A percentile compares a stretch with the other conserved stretches of the same genome.
Conservation (phyloP, 2,113 vertebrate genomes). For the Oreocharis arfaki region DNA sequence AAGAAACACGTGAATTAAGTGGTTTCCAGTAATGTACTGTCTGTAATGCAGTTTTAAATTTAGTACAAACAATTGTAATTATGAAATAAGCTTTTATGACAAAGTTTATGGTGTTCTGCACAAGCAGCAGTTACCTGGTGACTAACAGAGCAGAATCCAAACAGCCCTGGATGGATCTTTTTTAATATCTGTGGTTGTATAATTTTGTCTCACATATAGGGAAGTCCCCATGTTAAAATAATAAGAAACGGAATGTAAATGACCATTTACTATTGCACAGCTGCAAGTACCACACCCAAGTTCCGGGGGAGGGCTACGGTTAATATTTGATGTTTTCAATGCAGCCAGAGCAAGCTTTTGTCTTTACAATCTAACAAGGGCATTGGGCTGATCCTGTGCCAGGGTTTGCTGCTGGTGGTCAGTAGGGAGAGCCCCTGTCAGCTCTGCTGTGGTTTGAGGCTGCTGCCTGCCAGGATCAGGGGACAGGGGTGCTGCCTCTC, state of each 20-base stretch:
- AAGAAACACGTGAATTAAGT: background rate
- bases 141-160: background rate
- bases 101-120: background rate
- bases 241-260: background rate
- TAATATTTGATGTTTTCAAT: background rate
- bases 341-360: background rate
- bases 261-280: background rate
- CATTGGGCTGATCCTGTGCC: background rate
- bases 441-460: background rate
- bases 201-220: background rate
- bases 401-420: background rate
- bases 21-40: background rate
- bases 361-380: background rate
- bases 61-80: background rate
- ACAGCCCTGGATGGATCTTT: background rate
- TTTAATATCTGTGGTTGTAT: background rate
- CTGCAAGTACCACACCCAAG: background rate
- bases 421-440: background rate
- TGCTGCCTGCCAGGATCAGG: background rate
- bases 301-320: accelerated
- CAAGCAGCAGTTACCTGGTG: background rate
- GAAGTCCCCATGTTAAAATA: background rate
- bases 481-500: background rate
- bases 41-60: background rate
- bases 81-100: background rate